A percentile compares a stretch with the other conserved stretches of the same genome.
Conservation (phyloP, 1,140 invertebrate species). For the Zaprionus africanus region DNA sequence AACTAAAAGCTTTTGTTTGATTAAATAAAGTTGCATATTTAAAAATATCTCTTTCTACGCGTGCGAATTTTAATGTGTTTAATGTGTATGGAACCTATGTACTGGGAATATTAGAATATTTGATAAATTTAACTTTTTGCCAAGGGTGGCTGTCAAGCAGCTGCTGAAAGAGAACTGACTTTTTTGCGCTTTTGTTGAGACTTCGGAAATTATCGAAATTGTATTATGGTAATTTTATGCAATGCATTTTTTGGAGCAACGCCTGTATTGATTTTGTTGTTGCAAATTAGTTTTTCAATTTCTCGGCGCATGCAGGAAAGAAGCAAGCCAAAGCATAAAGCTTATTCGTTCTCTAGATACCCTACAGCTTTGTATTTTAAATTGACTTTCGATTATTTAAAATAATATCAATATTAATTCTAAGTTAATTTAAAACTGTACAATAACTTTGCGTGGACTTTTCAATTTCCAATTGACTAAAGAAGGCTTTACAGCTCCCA, state of each 20-base stretch:
- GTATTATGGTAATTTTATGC: constrained; percentile 75
- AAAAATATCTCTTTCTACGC: no score
- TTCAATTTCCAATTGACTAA: no score
- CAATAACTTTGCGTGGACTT: no score
- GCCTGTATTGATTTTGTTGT: constrained; percentile 66
- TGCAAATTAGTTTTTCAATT: constrained; percentile 76
- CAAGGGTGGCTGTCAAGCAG: constrained; percentile 1
- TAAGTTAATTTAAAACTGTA: no score
- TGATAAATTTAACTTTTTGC: neutral
- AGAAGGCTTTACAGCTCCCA: no score
- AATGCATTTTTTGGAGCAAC: constrained; percentile 59
- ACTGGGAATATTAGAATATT: neutral
- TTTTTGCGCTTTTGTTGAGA: constrained; percentile 24
- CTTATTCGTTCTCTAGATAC: neutral
- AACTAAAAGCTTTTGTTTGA: no score
- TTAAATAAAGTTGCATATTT: no score
- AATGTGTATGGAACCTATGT: constrained; percentile 5
- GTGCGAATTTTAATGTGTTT: constrained; percentile 6
- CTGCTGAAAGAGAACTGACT: constrained; percentile 10
- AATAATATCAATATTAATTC: no score
- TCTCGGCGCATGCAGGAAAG: constrained; percentile 35
- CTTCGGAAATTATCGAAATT: constrained; percentile 73
- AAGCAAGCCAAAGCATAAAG: neutral
- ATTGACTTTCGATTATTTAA: neutral
- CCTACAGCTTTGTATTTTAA: neutral